These are phyloP conservation scores for Herpetotheres cachinnans DNA, from an alignment of 2,113 vertebrate genomes.

Conservation along the genomic window DNA sequence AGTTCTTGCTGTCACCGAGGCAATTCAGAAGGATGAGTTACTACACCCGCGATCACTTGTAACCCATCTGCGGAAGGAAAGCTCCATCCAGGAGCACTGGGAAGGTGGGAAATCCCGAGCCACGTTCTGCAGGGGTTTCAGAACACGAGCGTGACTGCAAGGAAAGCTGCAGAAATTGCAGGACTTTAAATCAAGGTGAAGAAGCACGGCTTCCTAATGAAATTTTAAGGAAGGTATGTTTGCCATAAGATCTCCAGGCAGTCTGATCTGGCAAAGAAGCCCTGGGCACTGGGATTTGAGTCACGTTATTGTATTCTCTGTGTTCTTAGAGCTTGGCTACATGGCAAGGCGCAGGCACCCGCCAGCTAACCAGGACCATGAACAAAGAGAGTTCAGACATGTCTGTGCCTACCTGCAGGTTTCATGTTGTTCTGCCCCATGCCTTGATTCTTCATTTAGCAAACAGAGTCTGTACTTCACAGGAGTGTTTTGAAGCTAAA, in stretches of 20 bases:
- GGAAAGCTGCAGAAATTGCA: neutral
- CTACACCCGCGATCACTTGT: neutral
- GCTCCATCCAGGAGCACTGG: neutral
- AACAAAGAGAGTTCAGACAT: neutral
- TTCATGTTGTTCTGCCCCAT: neutral
- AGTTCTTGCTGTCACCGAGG: neutral
- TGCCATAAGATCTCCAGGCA: neutral
- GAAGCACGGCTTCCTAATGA: neutral
- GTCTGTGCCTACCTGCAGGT: neutral
- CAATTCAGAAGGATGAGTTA: neutral
- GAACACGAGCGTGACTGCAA: neutral
- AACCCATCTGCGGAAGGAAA: neutral
- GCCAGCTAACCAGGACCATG: neutral
- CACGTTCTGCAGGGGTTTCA: fast-evolving
- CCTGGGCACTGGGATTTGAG: neutral
- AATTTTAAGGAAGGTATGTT: neutral
- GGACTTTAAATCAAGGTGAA: neutral
- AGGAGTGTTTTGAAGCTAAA: neutral
- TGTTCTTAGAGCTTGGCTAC: neutral
- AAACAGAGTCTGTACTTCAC: neutral
- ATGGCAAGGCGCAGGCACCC: neutral
- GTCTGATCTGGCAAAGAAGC: neutral
- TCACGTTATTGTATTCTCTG: neutral
- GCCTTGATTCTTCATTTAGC: neutral
- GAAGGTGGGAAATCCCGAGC: neutral